Percentiles rank a stretch among this genome's conserved stretches.
These are phyloP conservation scores for Dioctria linearis DNA, from an alignment of 2,888 invertebrate species.

Conservation along the genomic window DNA sequence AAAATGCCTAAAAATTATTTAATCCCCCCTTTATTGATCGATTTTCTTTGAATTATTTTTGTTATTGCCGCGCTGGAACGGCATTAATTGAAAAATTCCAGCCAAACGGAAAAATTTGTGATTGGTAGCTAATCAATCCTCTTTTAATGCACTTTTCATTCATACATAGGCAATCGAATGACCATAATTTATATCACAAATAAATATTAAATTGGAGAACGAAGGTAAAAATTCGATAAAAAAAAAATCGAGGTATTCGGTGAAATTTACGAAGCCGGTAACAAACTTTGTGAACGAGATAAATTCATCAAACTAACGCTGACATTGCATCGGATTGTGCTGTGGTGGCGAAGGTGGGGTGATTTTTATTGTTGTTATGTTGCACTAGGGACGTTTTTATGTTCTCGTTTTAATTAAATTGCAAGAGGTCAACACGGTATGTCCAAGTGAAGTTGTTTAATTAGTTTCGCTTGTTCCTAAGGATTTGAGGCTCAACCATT, in stretches of 20 bases:
- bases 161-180: conserved; percentile 11
- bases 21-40: background rate
- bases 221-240: conserved; percentile 7
- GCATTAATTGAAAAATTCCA: conserved; percentile 11
- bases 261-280: background rate
- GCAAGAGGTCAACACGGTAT: background rate
- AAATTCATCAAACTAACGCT: conserved; percentile 16
- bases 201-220: conserved; percentile 20
- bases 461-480: background rate
- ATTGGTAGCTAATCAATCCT: conserved; percentile 24
- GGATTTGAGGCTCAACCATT: background rate
- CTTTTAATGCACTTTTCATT: conserved; percentile 20
- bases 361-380: conserved; percentile 11
- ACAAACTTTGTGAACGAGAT: conserved; percentile 5
- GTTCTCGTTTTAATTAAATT: conserved; percentile 17
- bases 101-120: background rate
- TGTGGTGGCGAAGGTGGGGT: background rate
- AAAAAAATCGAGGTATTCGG: background rate
- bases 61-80: background rate
- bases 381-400: conserved; percentile 10
- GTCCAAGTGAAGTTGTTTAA: background rate
- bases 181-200: conserved; percentile 19
- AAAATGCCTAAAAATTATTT: no score
- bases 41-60: conserved; percentile 8
- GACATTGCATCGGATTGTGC: background rate